phyloP scores from a whole-genome alignment of 2,888 invertebrate genomes.

The Drosophila cyrtoloma region DNA sequence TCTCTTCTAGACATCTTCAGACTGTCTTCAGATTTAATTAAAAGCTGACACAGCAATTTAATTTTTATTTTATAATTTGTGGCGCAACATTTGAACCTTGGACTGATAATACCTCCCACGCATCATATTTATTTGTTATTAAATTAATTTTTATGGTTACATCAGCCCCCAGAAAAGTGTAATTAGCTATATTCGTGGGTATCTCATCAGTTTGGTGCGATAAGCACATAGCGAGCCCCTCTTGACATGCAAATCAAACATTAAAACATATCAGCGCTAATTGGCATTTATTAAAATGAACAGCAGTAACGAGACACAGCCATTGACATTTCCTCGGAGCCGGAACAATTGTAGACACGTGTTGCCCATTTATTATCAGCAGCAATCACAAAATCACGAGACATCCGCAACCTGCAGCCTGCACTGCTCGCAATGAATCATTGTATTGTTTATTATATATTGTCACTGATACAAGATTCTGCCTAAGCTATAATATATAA shows the following conservation, averaged over 20 bases:
- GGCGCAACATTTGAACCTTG: slow-evolving; percentile 16
- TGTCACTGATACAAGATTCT: neutral
- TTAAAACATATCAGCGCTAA: slow-evolving; percentile 57
- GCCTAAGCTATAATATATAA: neutral
- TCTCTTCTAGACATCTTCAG: slow-evolving; percentile 17
- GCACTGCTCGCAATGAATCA: slow-evolving; percentile 8
- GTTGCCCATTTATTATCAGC: slow-evolving; percentile 58
- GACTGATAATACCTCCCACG: slow-evolving; percentile 49
- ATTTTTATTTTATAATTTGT: slow-evolving; percentile 38
- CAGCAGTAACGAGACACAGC: slow-evolving; percentile 15
- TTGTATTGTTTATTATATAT: neutral
- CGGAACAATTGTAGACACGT: slow-evolving; percentile 61
- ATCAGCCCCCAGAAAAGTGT: slow-evolving; percentile 52
- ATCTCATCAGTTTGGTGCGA: slow-evolving; percentile 49
- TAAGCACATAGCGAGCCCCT: slow-evolving; percentile 44
- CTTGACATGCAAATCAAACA: slow-evolving; percentile 43
- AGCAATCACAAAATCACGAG: slow-evolving; percentile 57
- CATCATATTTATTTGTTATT: slow-evolving; percentile 32
- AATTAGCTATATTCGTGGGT: slow-evolving; percentile 39
- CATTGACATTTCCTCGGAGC: slow-evolving; percentile 38
- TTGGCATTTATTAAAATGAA: slow-evolving; percentile 73
- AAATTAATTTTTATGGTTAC: slow-evolving; percentile 65
- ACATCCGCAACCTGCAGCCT: slow-evolving; percentile 30
- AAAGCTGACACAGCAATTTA: slow-evolving; percentile 42
- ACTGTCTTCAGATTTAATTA: slow-evolving; percentile 18